Base-by-base conservation (phyloP, 2,113 vertebrate species). In the Carettochelys insculpta region DNA sequence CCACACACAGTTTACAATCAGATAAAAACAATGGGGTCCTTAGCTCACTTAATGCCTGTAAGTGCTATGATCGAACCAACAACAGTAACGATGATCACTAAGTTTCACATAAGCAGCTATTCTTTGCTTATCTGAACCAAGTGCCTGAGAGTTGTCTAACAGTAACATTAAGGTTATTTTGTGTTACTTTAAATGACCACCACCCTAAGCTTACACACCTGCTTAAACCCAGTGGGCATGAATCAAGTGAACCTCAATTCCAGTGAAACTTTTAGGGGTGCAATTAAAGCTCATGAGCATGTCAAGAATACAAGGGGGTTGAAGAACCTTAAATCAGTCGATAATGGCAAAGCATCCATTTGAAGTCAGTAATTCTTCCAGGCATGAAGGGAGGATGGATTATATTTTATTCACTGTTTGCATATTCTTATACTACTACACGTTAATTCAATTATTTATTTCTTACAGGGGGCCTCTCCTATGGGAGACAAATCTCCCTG, bases 31-130 rank as follows among this genome's bases (percentile, higher is more conserved):
- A 77, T 48, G 14, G 34, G 10, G 5, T 77, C 29, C 83, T 54
- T 43, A 90, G 58, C 90, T 86, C 2, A 1, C 22, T 52, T 87
- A 81, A 88, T 24, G 41, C 20, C 77, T 51, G 83, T 77, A 86
- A 86, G 45, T 77, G 51, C 34, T 92, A 89, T 52, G 78, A 85
- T 8, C 3, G 47, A 87, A 54, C 3, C 86, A 82, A 89, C 1
- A 75, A 43, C 31, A 75, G 47, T 51, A 84, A 20, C 47, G 24
- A 77, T 86, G 82, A 20, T 14, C 89, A 29, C 22, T 89, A n/a
- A 34, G 52, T 93, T 92, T 87, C 89, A 25, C 34, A 76, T 93
- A 68, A 68, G 87, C 87, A 27, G 17, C 82, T 94, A 76, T 51
- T 27, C 50, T 27, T 43, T 90, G 82, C 20, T 53, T 73, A 83